Evolutionary conservation across 2,797 vertebrate species (phyloP), one percentile per base, ranked within the genome.

Genomic region (Eidolon dupreanum): DNA sequence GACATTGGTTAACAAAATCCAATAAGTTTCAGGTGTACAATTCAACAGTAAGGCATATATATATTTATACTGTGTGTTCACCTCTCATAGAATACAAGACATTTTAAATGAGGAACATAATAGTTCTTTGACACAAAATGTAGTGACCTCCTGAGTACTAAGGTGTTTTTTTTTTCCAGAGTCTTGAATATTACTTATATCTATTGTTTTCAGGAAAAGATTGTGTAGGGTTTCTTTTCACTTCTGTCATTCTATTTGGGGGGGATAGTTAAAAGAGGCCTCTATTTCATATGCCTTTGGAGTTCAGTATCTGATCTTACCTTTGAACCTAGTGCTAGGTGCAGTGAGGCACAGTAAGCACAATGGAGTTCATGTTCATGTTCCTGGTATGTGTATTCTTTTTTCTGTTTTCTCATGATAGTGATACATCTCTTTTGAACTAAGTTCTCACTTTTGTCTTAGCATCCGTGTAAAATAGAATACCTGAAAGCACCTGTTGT

Each of bases 191-290:
- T 61, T 51, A 63, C 75, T 70, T 95, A 19, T 96, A 20, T 68
- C 63, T 90, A 1, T 79, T 33, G 28, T 90, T 88, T 95, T 77
- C 17, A 22, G n/a, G 33, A 88, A 92, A 78, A 59, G 28, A 57
- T 75, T 17, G n/a, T 77, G 74, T 88, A 13, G 3, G 19, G 46
- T 74, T 95, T 82, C 77, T 86, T 86, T 86, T 95, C 9, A 59
- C 61, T 75, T 93, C 12, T 68, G 28, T 94, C n/a, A 82, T 78
- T 94, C 57, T 94, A 43, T 82, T 78, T 94, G 57, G 43, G 57
- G 57, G 49, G 20, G 36, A 65, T 31, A 68, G 38, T 93, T 84
- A 38, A 85, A 70, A 92, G 53, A 68, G 28, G n/a, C 7, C 20
- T 75, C 12, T 82, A 13, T 86, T 94, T 87, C 43, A 78, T 66